These are phyloP conservation scores for Megalops atlanticus DNA, from an alignment of 2,113 vertebrate species.

Conservation along the genomic window DNA sequence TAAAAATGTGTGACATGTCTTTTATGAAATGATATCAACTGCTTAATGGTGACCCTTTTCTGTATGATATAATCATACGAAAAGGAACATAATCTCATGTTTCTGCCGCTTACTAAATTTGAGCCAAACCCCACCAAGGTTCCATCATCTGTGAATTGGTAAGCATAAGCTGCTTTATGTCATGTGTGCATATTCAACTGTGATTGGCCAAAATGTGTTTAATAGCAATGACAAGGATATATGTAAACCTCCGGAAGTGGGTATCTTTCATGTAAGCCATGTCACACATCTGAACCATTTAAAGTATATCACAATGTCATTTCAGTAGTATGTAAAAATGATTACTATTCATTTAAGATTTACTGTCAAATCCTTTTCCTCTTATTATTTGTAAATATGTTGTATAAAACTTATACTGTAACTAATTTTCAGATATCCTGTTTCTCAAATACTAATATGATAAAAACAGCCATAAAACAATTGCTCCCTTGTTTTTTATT, in stretches of 20 bases:
- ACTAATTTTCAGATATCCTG: slow-evolving; percentile 34
- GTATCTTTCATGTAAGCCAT: neutral
- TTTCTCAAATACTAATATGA: slow-evolving; percentile 39
- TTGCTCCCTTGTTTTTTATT: slow-evolving; percentile 18
- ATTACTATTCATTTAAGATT: slow-evolving; percentile 28
- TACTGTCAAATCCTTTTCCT: slow-evolving; percentile 32
- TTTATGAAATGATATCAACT: neutral
- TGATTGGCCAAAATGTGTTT: neutral
- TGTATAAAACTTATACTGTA: slow-evolving; percentile 46
- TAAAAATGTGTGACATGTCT: neutral
- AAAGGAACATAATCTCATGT: too few relatives aligned
- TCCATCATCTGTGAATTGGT: neutral
- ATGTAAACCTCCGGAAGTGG: neutral
- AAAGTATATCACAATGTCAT: slow-evolving; percentile 11
- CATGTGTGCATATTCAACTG: neutral
- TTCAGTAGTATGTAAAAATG: slow-evolving; percentile 26
- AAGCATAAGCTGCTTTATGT: neutral
- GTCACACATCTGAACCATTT: neutral
- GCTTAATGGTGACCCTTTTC: neutral
- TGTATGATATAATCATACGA: too few relatives aligned
- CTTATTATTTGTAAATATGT: slow-evolving; percentile 49
- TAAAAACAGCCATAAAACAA: slow-evolving; percentile 16
- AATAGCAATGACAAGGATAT: neutral
- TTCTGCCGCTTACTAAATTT: neutral
- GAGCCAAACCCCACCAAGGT: neutral